phyloP scores from a whole-genome alignment of 2,888 invertebrate species.

The Choristoneura rosaceana region DNA sequence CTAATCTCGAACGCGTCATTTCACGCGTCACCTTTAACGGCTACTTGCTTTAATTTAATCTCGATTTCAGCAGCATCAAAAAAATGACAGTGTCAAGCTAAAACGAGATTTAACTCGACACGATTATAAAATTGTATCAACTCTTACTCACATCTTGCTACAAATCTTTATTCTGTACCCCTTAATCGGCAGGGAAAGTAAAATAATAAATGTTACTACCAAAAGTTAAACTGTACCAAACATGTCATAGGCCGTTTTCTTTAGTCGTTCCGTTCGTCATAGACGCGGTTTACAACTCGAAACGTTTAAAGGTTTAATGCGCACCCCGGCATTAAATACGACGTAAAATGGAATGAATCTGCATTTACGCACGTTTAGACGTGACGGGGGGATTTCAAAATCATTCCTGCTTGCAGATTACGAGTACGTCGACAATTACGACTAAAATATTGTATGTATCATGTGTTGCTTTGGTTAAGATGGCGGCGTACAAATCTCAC shows the following conservation, averaged over 20 bases:
- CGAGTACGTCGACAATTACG: background rate
- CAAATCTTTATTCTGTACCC: background rate
- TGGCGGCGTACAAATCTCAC: background rate
- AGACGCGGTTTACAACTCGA: slow-evolving; percentile 54
- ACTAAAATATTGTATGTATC: background rate
- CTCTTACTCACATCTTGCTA: background rate
- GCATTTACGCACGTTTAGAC: slow-evolving; percentile 49
- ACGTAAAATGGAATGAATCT: slow-evolving; percentile 60
- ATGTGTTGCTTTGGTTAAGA: background rate
- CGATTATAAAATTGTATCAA: too few relatives aligned
- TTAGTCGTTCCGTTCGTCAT: slow-evolving; percentile 50
- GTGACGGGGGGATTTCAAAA: slow-evolving; percentile 40
- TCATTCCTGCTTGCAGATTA: slow-evolving; percentile 1
- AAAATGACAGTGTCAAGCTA: too few relatives aligned
- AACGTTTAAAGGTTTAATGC: slow-evolving; percentile 52
- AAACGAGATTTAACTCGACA: too few relatives aligned
- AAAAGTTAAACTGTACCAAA: slow-evolving; percentile 33
- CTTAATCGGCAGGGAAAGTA: background rate
- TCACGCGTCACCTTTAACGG: background rate
- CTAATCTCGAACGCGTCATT: background rate
- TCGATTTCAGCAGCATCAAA: too few relatives aligned
- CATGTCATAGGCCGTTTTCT: slow-evolving; percentile 39
- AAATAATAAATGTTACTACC: slow-evolving; percentile 25
- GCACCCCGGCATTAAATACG: slow-evolving; percentile 55
- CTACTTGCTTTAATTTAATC: too few relatives aligned